Percentiles rank a stretch among this genome's conserved stretches.
Conservation (phyloP, 2,113 vertebrate genomes). For the Cygnus atratus region DNA sequence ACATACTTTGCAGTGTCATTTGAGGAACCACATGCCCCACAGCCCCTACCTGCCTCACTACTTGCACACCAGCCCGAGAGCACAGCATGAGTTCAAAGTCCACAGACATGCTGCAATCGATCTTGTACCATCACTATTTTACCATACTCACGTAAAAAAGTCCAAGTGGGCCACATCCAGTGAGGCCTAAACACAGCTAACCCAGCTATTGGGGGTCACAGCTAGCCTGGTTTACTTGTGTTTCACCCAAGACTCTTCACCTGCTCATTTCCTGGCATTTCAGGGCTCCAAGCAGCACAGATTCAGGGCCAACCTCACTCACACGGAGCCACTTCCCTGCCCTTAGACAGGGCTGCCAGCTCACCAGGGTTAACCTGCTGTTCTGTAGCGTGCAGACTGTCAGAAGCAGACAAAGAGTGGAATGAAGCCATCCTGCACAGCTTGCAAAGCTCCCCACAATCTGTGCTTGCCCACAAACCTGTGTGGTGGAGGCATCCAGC, state of each 20-base stretch:
- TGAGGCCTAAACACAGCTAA: background rate
- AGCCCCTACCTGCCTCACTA: background rate
- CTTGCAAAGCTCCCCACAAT: background rate
- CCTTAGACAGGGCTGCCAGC: background rate
- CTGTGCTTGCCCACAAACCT: background rate
- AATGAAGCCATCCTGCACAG: background rate
- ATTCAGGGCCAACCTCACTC: background rate
- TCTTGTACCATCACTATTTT: background rate
- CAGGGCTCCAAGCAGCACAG: background rate
- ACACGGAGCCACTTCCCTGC: background rate
- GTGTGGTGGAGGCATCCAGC: background rate
- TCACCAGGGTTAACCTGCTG: background rate
- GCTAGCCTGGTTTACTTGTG: background rate
- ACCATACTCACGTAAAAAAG: background rate
- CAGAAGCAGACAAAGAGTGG: background rate
- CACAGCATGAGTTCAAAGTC: accelerated
- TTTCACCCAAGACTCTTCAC: background rate
- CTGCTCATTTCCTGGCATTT: background rate
- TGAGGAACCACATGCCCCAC: background rate
- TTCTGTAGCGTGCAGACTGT: background rate
- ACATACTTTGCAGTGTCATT: background rate
- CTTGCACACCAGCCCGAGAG: background rate
- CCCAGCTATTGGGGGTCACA: background rate
- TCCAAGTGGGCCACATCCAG: background rate
- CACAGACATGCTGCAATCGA: background rate